Evolutionary conservation across 2,113 vertebrate species (phyloP).

Genomic region (Callithrix jacchus): DNA sequence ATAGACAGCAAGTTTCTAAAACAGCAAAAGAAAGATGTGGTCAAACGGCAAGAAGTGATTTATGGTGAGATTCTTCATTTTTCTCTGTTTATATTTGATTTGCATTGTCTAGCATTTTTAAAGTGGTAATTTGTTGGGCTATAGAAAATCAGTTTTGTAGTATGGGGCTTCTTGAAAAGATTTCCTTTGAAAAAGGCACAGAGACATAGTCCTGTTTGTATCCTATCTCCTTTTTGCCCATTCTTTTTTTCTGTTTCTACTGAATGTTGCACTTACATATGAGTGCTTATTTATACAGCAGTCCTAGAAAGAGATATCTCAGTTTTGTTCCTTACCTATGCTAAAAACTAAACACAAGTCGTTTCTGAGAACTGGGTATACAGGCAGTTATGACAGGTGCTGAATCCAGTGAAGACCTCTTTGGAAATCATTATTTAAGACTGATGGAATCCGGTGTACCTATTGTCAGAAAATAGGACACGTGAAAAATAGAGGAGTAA

Average conservation of each 20-base stretch:
- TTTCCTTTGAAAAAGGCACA: background rate
- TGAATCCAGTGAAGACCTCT: background rate
- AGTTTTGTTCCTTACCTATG: background rate
- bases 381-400: background rate
- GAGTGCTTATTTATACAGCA: background rate
- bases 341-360: background rate
- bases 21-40: slow-evolving; percentile 92
- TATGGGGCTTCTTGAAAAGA: background rate
- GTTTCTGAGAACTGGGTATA: background rate
- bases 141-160: background rate
- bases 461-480: background rate
- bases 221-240: background rate
- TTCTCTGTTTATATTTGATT: background rate
- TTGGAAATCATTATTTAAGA: background rate
- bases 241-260: background rate
- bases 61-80: slow-evolving; percentile 87
- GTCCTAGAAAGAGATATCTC: background rate
- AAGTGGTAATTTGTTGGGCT: background rate
- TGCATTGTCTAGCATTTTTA: background rate
- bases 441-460: background rate
- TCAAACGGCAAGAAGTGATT: slow-evolving; percentile 97
- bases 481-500: background rate
- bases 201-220: background rate
- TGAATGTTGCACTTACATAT: background rate
- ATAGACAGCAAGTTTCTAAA: slow-evolving; percentile 93